Percentiles rank a stretch among this genome's conserved stretches.
Conservation (phyloP, 2,113 vertebrate genomes). For the Apeltes quadracus region DNA sequence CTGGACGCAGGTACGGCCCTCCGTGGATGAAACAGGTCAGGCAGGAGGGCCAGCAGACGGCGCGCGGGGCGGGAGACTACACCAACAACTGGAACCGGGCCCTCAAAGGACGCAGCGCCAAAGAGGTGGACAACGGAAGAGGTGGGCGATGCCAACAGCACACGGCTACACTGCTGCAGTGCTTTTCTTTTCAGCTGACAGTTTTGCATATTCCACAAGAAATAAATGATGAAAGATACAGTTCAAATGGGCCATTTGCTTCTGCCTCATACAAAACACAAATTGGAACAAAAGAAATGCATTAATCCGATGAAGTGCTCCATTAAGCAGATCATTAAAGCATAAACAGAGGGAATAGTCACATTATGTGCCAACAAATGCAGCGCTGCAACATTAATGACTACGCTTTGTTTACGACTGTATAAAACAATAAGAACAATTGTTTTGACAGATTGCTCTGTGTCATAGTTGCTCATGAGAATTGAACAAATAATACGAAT, state of each 20-base stretch:
- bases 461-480: not conserved
- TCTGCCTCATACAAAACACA: not conserved
- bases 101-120: constrained; percentile 81
- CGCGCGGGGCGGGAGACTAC: constrained; percentile 78
- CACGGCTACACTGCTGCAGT: not conserved
- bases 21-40: constrained; percentile 83
- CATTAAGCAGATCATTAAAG: constrained; percentile 1
- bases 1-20: constrained; percentile 78
- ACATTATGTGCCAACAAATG: constrained; percentile 1
- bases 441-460: constrained; percentile 3
- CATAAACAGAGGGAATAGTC: constrained; percentile 15
- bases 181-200: not conserved
- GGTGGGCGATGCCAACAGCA: constrained; percentile 78
- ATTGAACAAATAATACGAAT: constrained; percentile 4
- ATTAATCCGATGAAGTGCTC: not conserved
- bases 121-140: constrained; percentile 89
- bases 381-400: constrained; percentile 24
- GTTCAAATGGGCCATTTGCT: not conserved
- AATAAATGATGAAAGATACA: not conserved
- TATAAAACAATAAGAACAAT: constrained; percentile 8
- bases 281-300: not conserved
- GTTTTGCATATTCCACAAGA: not conserved
- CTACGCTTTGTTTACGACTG: not conserved
- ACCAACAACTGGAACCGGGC: constrained; percentile 82
- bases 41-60: constrained; percentile 69